Evolutionary conservation across 2,888 invertebrate species (phyloP).

Genomic region (Ceramica pisi): DNA sequence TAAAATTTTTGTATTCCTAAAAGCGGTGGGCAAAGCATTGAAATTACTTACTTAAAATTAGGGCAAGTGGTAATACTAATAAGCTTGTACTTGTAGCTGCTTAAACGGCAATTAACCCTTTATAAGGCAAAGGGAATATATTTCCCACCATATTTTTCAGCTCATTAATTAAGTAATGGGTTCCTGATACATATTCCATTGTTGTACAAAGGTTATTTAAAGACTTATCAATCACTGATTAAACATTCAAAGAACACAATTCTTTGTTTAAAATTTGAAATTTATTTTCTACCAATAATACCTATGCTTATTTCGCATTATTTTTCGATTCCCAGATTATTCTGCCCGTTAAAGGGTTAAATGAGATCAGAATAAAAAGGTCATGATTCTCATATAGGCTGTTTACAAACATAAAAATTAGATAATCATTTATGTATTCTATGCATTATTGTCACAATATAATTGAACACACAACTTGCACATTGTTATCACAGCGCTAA

Average conservation of each 20-base stretch:
- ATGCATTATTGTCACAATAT: constrained; percentile 65
- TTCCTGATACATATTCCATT: no score
- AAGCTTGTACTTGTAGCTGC: constrained; percentile 56
- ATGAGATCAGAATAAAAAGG: constrained; percentile 57
- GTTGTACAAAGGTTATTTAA: no score
- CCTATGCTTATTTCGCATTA: no score
- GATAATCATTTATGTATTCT: constrained; percentile 32
- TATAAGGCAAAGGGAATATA: no score
- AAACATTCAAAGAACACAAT: no score
- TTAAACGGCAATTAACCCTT: constrained; percentile 54
- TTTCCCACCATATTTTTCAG: no score
- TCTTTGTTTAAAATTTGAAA: no score
- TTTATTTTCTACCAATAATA: no score
- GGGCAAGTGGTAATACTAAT: constrained; percentile 54
- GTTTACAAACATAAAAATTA: constrained; percentile 19
- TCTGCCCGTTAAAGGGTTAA: no score
- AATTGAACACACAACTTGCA: constrained; percentile 58
- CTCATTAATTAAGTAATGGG: no score
- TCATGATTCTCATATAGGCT: constrained; percentile 20
- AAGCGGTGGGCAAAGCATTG: constrained; percentile 70
- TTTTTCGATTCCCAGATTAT: no score
- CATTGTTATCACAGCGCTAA: constrained; percentile 66
- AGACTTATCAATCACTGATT: no score
- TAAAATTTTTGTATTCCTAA: constrained; percentile 43
- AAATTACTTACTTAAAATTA: constrained; percentile 62